Evolutionary conservation across 2,797 vertebrate species (phyloP).

Genomic region (Pseudomugil tenellus): DNA sequence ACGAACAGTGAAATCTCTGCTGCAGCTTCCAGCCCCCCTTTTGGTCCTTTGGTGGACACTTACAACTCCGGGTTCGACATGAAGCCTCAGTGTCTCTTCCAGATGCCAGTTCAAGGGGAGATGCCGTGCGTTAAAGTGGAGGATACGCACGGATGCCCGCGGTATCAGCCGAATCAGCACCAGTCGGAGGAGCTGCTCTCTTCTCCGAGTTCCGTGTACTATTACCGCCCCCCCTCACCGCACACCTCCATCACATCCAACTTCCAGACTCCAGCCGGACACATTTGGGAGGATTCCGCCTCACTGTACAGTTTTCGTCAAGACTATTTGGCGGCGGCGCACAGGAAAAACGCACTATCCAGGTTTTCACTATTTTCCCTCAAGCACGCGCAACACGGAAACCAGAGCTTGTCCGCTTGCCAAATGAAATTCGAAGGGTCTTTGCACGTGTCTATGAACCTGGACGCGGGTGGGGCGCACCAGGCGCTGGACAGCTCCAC

Average conservation of each 20-base stretch:
- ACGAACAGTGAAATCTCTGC: constrained; percentile 95
- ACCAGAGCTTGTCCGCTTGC: constrained; percentile 85
- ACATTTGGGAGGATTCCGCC: constrained; percentile 92
- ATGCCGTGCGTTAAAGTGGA: constrained; percentile 94
- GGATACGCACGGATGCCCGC: constrained; percentile 90
- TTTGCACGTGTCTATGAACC: constrained; percentile 88
- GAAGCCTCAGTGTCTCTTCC: constrained; percentile 95
- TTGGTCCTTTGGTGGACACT: constrained; percentile 83
- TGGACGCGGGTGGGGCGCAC: constrained; percentile 83
- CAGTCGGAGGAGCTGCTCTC: constrained; percentile 90
- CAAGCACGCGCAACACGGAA: constrained; percentile 88
- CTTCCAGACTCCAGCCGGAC: constrained; percentile 86
- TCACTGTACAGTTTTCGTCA: constrained; percentile 91
- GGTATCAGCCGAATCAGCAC: constrained; percentile 86
- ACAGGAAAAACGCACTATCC: constrained; percentile 90
- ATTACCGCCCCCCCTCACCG: constrained; percentile 91
- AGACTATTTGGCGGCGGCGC: constrained; percentile 91
- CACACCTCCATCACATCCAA: constrained; percentile 81
- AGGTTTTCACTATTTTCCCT: constrained; percentile 93
- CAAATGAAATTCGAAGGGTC: constrained; percentile 93
- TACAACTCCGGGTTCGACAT: constrained; percentile 91
- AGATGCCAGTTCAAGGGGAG: constrained; percentile 90
- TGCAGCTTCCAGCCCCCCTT: constrained; percentile 85
- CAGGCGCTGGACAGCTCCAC: constrained; percentile 84
- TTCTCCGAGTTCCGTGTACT: constrained; percentile 86